phyloP scores from a whole-genome alignment of 2,888 invertebrate species.

The Phrixothrix hirtus region DNA sequence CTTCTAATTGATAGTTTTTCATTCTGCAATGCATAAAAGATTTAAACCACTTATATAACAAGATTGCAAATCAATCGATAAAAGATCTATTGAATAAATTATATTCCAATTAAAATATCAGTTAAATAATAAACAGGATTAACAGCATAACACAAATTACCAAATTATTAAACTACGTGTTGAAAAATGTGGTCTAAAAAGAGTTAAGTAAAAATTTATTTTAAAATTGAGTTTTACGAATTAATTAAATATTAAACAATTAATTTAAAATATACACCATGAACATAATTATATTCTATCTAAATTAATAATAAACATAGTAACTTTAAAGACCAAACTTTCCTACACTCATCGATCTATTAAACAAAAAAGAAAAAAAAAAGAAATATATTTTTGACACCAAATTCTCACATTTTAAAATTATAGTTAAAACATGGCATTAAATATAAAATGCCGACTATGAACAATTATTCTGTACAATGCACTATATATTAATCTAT shows the following conservation, averaged over 20 bases:
- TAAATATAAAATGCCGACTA: slow-evolving; percentile 48
- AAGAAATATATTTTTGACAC: slow-evolving; percentile 26
- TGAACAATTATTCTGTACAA: slow-evolving; percentile 54
- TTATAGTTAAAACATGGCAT: slow-evolving; percentile 40
- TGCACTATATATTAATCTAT: slow-evolving; percentile 52
- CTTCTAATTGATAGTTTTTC: too few relatives aligned
- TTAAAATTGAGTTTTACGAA: background rate
- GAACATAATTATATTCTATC: background rate
- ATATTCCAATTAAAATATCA: slow-evolving; percentile 30
- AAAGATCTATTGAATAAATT: slow-evolving; percentile 35
- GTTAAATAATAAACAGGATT: slow-evolving; percentile 36
- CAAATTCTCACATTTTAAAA: slow-evolving; percentile 30
- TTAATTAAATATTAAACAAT: slow-evolving; percentile 4
- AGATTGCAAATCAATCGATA: slow-evolving; percentile 30
- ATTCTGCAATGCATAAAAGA: too few relatives aligned
- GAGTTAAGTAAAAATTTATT: background rate
- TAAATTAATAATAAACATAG: slow-evolving; percentile 5
- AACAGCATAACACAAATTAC: slow-evolving; percentile 34
- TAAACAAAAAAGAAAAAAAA: slow-evolving; percentile 13
- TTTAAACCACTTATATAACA: slow-evolving; percentile 32
- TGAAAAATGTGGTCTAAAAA: slow-evolving; percentile 24
- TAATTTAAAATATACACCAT: slow-evolving; percentile 12
- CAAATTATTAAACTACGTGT: slow-evolving; percentile 21
- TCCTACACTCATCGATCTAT: slow-evolving; percentile 15
- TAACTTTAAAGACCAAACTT: slow-evolving; percentile 26